phyloP scores from a whole-genome alignment of 2,888 invertebrate genomes.

The Troilus luridus region DNA sequence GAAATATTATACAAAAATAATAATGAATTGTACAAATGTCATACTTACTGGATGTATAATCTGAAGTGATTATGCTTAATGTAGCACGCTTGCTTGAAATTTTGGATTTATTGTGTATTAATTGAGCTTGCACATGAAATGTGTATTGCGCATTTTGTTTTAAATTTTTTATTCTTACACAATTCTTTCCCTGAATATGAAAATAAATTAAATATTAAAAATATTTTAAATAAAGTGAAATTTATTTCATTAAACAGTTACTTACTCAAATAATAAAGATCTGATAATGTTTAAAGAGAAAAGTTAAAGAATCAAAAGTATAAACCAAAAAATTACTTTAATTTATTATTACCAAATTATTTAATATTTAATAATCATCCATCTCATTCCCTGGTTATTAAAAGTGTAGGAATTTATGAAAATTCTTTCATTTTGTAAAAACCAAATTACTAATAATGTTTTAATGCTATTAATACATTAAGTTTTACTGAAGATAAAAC shows the following conservation, averaged over 20 bases:
- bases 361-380: not conserved
- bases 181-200: conserved; percentile 74
- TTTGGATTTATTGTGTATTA: conserved; percentile 75
- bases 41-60: conserved; percentile 29
- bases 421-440: too few species aligned
- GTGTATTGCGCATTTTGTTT: conserved; percentile 81
- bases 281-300: not conserved
- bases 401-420: too few species aligned
- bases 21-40: not conserved
- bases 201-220: not conserved
- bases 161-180: conserved; percentile 77
- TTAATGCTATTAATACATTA: not conserved
- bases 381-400: too few species aligned
- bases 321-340: too few species aligned
- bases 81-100: conserved; percentile 81
- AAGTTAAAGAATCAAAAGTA: too few species aligned
- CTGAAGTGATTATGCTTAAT: conserved; percentile 77
- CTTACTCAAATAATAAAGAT: not conserved
- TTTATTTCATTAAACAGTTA: not conserved
- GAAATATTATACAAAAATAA: not conserved
- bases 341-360: not conserved
- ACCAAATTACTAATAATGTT: not conserved
- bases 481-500: not conserved
- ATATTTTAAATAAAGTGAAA: not conserved
- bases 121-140: conserved; percentile 83